Percentiles rank a stretch among this genome's conserved stretches.
These are phyloP conservation scores for Aleiodes leptofemur DNA, from an alignment of 2,888 invertebrate species.

Conservation along the genomic window DNA sequence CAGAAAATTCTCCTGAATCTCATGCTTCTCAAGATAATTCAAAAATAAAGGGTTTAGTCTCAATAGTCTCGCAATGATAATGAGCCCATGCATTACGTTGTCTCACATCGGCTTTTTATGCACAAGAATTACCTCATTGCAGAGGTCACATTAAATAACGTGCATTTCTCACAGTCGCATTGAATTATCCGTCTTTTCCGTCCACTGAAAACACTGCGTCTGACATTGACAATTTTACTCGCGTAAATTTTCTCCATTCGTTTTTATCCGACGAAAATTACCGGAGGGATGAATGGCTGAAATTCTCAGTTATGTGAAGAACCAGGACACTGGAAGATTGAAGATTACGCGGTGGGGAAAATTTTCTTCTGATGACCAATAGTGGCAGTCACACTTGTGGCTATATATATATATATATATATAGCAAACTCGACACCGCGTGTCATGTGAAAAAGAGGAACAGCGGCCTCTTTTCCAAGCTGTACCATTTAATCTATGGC, in stretches of 20 bases:
- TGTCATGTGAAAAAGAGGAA: slow-evolving; percentile 28
- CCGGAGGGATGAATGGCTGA: neutral
- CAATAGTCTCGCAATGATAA: no score
- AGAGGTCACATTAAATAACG: slow-evolving; percentile 16
- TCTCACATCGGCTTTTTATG: no score
- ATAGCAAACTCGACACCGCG: slow-evolving; percentile 38
- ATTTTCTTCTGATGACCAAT: slow-evolving; percentile 33
- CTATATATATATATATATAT: neutral
- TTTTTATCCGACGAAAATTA: slow-evolving; percentile 1
- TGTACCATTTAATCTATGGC: slow-evolving; percentile 51
- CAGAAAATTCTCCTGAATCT: no score
- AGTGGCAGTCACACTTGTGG: slow-evolving; percentile 27
- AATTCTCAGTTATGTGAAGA: slow-evolving; percentile 44
- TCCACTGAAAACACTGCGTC: neutral
- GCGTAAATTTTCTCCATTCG: neutral
- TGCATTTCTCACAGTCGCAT: slow-evolving; percentile 19
- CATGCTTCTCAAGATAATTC: no score
- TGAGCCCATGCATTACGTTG: no score
- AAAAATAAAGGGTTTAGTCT: no score
- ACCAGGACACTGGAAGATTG: slow-evolving; percentile 45
- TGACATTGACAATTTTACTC: slow-evolving; percentile 24
- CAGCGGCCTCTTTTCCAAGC: slow-evolving; percentile 45
- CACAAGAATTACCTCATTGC: slow-evolving; percentile 7
- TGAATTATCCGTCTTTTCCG: slow-evolving; percentile 36
- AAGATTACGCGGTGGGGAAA: slow-evolving; percentile 27